Percentiles rank a stretch among this genome's conserved stretches.
These are phyloP conservation scores for Eilema sororculum DNA, from an alignment of 2,888 invertebrate genomes.

Conservation along the genomic window DNA sequence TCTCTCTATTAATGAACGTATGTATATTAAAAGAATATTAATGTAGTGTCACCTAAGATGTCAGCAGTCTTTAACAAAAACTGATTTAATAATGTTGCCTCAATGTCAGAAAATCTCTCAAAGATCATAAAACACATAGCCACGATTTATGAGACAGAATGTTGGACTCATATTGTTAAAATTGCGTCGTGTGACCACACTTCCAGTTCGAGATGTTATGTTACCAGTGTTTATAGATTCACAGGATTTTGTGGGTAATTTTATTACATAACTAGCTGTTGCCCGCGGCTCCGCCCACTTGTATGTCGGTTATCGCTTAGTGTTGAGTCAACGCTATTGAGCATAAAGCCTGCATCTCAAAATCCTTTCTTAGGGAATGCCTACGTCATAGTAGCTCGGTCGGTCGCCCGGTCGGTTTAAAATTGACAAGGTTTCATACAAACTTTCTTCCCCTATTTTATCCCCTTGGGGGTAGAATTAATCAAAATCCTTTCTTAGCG, in stretches of 20 bases:
- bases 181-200: neutral
- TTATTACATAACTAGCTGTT: no score
- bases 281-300: no score
- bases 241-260: neutral
- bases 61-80: neutral
- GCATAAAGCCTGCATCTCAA: no score
- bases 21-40: neutral
- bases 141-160: neutral
- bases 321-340: no score
- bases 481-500: no score
- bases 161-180: constrained; percentile 13
- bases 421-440: no score
- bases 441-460: no score
- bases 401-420: no score
- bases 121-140: constrained; percentile 5
- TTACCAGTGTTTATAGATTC: neutral
- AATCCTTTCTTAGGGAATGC: no score
- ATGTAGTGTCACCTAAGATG: neutral
- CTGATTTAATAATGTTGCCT: neutral
- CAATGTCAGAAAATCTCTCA: constrained; percentile 3
- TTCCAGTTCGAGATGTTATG: neutral
- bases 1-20: neutral
- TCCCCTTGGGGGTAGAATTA: no score
- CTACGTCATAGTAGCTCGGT: no score
- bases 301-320: no score